Conservation (phyloP, 1,140 invertebrate species). For the Lepidurus packardi region DNA sequence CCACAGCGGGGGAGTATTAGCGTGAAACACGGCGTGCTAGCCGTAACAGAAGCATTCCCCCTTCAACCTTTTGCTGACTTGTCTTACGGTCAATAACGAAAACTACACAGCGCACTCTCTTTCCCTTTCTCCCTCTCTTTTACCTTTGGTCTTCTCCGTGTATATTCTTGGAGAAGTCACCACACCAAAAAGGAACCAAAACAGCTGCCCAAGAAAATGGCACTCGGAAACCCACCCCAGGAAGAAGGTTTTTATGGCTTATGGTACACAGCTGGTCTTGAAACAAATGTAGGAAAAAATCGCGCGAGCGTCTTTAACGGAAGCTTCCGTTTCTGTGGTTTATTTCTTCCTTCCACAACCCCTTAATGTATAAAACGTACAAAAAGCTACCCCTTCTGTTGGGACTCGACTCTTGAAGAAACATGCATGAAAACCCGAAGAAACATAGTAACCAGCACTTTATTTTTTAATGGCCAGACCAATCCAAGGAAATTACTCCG, state of each 20-base stretch:
- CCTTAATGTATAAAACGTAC: background rate
- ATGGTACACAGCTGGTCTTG: constrained; percentile 13
- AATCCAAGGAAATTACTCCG: no score
- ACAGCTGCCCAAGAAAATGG: constrained; percentile 2
- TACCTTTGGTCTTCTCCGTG: background rate
- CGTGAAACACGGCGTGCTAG: background rate
- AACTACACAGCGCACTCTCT: background rate
- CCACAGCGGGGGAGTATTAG: background rate
- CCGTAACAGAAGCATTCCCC: background rate
- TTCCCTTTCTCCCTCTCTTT: background rate
- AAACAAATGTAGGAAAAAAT: constrained; percentile 13
- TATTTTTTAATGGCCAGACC: no score
- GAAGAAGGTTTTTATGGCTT: constrained; percentile 17
- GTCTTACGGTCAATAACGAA: no score
- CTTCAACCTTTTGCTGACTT: no score
- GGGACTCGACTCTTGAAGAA: no score
- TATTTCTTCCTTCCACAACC: constrained; percentile 1
- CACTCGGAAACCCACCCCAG: background rate
- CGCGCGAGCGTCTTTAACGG: background rate
- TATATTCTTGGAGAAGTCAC: background rate
- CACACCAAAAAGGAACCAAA: background rate
- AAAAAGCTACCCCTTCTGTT: no score
- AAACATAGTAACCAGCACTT: no score
- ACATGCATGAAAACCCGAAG: no score
- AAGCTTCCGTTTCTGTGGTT: constrained; percentile 21